Base-by-base conservation (phyloP, 2,797 vertebrate species). In the Myotis vivesi region DNA sequence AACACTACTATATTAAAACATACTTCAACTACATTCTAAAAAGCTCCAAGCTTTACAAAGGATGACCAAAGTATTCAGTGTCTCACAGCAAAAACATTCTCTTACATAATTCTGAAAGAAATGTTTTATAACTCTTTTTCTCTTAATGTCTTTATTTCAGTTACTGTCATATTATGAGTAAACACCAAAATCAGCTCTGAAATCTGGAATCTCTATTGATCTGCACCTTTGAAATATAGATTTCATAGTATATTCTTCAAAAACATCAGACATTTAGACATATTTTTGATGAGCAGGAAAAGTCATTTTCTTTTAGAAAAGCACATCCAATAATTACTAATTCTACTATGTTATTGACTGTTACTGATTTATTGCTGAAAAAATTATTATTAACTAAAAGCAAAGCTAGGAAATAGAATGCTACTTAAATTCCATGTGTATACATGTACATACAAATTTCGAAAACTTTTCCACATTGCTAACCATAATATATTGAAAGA, bases 181-280 rank as follows among this genome's bases (percentile, higher is more conserved):
- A 92, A 81, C 16, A 73, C 69, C 44, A 87, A 95, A 25, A 92
- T 95, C 28, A 93, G 57, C 19, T 77, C 84, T 88, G 53, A 84
- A 95, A 90, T 72, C 41, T 83, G 82, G 33, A 68, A 84, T 88
- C 44, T 75, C 20, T 36, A 64, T 8, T 88, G 59, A 85, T 71
- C 46, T 57, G 62, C 11, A 80, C 23, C 38, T 85, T 81, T 87
- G 38, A 71, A 88, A 77, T 93, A 16, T 20, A 41, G 16, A 85
- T 81, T 66, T 93, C 53, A 84, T 94, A 92, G 25, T 30, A 66
- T 1, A 69, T 16, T 46, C 28, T 92, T 79, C 11, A 84, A 91
- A 64, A 93, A 68, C 33, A 44, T 3, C 80, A 44, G 33, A 46
- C 25, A 87, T 28, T 23, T 55, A 75, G 16, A 73, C 28, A 75